Percentiles rank a stretch among this genome's conserved stretches.
Evolutionary conservation across 2,797 vertebrate species (phyloP).

Genomic region (Pelochelys cantorii): DNA sequence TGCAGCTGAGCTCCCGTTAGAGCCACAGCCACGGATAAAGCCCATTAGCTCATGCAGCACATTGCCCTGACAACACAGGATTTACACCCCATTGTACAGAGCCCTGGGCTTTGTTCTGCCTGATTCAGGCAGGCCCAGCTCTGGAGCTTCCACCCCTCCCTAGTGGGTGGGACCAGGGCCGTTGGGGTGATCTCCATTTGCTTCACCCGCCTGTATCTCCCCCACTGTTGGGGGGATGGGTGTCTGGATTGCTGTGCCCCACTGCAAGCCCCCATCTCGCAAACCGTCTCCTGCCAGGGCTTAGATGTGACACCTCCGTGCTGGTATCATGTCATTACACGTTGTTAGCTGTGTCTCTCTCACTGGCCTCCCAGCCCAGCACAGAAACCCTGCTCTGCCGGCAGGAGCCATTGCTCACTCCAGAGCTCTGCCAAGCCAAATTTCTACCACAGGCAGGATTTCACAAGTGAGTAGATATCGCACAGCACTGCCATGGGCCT

Average conservation of each 20-base stretch:
- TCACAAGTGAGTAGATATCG: background rate
- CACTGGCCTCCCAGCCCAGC: background rate
- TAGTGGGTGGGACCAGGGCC: background rate
- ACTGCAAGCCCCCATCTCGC: background rate
- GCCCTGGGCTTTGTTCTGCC: background rate
- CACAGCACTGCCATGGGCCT: background rate
- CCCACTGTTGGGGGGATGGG: background rate
- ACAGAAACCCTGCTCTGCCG: background rate
- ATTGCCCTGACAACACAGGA: background rate
- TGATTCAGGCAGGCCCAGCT: background rate
- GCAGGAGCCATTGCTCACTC: background rate
- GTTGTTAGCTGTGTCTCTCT: background rate
- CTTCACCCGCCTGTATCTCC: background rate
- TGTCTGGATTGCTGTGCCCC: background rate
- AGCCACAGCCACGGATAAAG: background rate
- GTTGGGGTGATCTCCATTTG: background rate
- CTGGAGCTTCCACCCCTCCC: background rate
- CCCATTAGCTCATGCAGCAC: background rate
- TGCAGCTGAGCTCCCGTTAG: background rate
- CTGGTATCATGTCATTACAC: background rate
- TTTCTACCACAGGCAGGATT: background rate
- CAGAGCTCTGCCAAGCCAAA: background rate
- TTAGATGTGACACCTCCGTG: background rate
- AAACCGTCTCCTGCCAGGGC: background rate
- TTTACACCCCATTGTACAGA: conserved; percentile 26